phyloP scores from a whole-genome alignment of 2,797 vertebrate species.

The Anas bernieri region DNA sequence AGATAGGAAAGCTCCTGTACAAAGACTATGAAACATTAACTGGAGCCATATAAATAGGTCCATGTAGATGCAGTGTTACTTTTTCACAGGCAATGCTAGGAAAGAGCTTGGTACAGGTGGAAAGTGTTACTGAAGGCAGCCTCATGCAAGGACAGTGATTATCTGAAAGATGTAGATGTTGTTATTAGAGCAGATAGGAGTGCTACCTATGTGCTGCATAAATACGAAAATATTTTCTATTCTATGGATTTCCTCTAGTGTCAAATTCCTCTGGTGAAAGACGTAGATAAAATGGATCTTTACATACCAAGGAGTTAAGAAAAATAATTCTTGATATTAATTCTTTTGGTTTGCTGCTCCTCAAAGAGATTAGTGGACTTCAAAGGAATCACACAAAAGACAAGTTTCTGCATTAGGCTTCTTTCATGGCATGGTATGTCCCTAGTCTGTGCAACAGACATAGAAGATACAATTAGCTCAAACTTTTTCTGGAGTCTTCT shows the following conservation, averaged over 20 bases:
- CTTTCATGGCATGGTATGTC: neutral
- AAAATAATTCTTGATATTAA: neutral
- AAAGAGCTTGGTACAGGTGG: neutral
- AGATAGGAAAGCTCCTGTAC: neutral
- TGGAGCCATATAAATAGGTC: neutral
- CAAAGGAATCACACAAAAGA: neutral
- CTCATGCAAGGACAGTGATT: neutral
- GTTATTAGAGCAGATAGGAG: neutral
- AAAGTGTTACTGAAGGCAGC: neutral
- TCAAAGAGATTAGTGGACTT: neutral
- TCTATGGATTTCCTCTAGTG: neutral
- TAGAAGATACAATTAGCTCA: neutral
- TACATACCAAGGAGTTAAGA: neutral
- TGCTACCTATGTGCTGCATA: neutral
- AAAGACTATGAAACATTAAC: constrained; percentile 12
- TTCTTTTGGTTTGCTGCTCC: neutral
- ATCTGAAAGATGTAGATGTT: neutral
- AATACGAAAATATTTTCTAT: neutral
- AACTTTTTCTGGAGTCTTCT: neutral
- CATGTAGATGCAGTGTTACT: neutral
- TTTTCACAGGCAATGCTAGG: neutral
- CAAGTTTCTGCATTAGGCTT: neutral
- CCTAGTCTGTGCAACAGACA: neutral
- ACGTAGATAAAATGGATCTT: neutral
- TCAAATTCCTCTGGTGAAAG: neutral